Percentiles rank a stretch among this genome's conserved stretches.
These are phyloP conservation scores for Lepilemur septentrionalis DNA, from an alignment of 2,797 vertebrate species.

Conservation along the genomic window DNA sequence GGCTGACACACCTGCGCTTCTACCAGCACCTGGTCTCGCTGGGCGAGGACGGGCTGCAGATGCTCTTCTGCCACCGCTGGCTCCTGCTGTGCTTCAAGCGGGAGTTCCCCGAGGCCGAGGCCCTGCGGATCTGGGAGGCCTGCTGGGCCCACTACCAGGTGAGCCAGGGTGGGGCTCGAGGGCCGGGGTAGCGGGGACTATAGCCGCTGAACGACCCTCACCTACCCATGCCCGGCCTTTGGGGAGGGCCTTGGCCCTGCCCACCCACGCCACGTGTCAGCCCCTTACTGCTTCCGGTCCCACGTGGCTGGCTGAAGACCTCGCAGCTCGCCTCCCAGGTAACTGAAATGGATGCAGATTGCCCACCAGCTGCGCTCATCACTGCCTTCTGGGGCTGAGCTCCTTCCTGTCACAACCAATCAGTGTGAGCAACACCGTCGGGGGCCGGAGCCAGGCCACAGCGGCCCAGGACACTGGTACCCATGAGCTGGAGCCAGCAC, in stretches of 20 bases:
- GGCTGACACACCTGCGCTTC: slow-evolving; percentile 92
- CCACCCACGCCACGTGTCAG: neutral
- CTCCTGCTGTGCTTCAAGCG: slow-evolving; percentile 98
- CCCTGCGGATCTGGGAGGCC: slow-evolving; percentile 98
- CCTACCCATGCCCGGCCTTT: rapidly evolving
- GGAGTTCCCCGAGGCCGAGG: slow-evolving; percentile 93
- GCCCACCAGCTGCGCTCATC: neutral
- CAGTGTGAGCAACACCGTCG: neutral
- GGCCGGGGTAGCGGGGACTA: neutral
- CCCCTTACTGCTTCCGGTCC: neutral
- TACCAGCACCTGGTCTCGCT: slow-evolving; percentile 93
- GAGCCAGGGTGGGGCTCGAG: rapidly evolving
- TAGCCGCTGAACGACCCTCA: rapidly evolving
- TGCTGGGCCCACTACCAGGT: slow-evolving; percentile 99
- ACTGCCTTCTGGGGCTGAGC: neutral
- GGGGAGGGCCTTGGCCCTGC: neutral
- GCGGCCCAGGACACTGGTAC: neutral
- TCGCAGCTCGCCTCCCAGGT: neutral
- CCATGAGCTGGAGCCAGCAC: neutral
- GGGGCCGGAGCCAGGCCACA: neutral
- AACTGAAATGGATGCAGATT: slow-evolving; percentile 3
- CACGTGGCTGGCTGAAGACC: neutral
- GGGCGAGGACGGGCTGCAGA: slow-evolving; percentile 97
- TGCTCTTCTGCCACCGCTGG: slow-evolving; percentile 99
- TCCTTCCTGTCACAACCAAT: slow-evolving; percentile 2